Conservation (phyloP, 2,797 vertebrate genomes). For the Lateolabrax maculatus region DNA sequence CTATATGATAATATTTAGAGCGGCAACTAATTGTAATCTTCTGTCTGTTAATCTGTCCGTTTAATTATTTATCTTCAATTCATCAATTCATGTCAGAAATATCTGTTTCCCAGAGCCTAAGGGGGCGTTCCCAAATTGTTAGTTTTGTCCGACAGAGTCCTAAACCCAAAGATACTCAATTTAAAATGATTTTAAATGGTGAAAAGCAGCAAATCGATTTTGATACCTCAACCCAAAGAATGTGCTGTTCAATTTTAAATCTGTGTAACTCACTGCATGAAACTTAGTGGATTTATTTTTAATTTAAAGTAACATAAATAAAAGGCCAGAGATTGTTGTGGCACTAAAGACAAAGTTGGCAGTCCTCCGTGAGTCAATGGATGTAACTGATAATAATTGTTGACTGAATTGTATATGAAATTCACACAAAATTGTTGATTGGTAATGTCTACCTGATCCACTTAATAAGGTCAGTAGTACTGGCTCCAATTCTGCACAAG, state of each 20-base stretch:
- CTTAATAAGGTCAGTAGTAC: background rate
- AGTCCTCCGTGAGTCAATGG: background rate
- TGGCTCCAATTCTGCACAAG: background rate
- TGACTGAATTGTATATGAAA: too few species aligned
- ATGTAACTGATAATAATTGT: background rate
- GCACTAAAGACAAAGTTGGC: background rate
- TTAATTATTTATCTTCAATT: background rate
- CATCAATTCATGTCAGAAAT: background rate
- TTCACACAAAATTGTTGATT: too few species aligned
- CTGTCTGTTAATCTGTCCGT: background rate
- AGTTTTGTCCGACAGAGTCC: too few species aligned
- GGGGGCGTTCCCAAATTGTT: too few species aligned
- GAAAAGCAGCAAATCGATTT: background rate
- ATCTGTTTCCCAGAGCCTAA: too few species aligned
- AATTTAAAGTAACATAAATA: background rate
- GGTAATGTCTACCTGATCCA: background rate
- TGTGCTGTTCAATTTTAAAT: background rate
- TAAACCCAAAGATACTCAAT: background rate
- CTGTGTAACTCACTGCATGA: too few species aligned
- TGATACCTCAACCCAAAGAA: background rate
- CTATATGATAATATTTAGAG: background rate
- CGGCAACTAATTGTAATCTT: background rate
- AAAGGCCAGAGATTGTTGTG: background rate
- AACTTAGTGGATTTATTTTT: background rate
- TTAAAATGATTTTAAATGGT: background rate